Percentiles rank a stretch among this genome's conserved stretches.
phyloP scores from a whole-genome alignment of 2,888 invertebrate species.

The Rotaria sp. region DNA sequence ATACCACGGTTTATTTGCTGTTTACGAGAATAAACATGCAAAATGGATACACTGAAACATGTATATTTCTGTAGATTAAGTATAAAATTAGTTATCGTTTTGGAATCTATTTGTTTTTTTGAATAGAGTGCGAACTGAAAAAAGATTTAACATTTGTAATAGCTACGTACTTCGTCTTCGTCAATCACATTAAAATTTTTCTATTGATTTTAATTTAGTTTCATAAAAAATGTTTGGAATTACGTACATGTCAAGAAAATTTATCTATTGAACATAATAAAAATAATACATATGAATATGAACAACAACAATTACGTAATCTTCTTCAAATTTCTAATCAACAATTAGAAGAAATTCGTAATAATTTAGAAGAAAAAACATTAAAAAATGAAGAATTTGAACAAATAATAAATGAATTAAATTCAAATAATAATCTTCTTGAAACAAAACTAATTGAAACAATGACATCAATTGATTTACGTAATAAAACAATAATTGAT shows the following conservation, averaged over 20 bases:
- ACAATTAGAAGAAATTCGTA: background rate
- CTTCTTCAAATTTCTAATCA: background rate
- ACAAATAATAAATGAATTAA: background rate
- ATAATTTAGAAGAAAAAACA: background rate
- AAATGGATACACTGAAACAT: no score
- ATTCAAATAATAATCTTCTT: background rate
- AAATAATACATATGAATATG: background rate
- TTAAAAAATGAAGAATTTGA: background rate
- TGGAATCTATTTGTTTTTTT: no score
- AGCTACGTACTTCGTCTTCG: no score
- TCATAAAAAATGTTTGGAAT: background rate
- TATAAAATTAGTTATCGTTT: no score
- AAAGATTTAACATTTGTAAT: no score
- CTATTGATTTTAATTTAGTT: no score
- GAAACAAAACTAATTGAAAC: background rate
- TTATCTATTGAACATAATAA: background rate
- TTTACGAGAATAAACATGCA: no score
- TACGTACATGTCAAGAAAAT: background rate
- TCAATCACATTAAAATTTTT: no score
- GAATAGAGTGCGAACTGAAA: no score
- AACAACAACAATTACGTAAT: background rate
- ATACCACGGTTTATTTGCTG: no score
- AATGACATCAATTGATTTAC: background rate
- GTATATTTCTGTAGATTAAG: no score
- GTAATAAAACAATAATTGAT: background rate